Evolutionary conservation across 2,888 invertebrate species (phyloP).

Genomic region (Octonoba sinensis): DNA sequence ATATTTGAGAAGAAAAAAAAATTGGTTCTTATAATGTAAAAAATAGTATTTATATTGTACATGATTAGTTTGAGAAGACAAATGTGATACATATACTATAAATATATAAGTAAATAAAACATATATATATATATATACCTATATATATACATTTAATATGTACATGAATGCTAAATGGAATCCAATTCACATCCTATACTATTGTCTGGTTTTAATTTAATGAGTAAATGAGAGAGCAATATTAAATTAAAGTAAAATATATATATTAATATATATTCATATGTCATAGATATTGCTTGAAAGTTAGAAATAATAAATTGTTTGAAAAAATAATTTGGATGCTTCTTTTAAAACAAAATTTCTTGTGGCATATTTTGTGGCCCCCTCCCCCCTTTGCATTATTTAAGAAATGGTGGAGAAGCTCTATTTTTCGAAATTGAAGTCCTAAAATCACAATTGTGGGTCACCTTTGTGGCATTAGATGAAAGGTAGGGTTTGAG

Average conservation of each 20-base stretch:
- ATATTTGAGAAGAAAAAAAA: background rate
- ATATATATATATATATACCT: constrained; percentile 25
- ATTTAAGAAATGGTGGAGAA: too few relatives aligned
- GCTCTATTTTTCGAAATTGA: too few relatives aligned
- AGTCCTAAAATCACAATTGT: too few relatives aligned
- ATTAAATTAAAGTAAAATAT: constrained; percentile 35
- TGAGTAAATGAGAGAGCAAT: constrained; percentile 44
- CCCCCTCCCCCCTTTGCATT: too few relatives aligned
- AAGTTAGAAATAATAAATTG: constrained; percentile 51
- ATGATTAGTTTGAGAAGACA: constrained; percentile 15
- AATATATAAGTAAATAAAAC: constrained; percentile 7
- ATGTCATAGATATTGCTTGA: constrained; percentile 54
- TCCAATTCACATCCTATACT: constrained; percentile 25
- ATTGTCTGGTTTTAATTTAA: constrained; percentile 17
- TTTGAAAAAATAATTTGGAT: constrained; percentile 31
- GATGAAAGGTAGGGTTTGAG: too few relatives aligned
- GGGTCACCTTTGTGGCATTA: too few relatives aligned
- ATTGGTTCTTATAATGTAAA: background rate
- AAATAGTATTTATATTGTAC: constrained; percentile 30
- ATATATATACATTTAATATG: constrained; percentile 4
- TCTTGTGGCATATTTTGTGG: too few relatives aligned
- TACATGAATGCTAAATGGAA: constrained; percentile 10
- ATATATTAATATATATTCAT: constrained; percentile 52
- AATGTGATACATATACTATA: constrained; percentile 48
- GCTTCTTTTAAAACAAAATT: too few relatives aligned